Percentiles rank a stretch among this genome's conserved stretches.
Conservation (phyloP, 1,140 invertebrate species). For the Drosophila saltans region DNA sequence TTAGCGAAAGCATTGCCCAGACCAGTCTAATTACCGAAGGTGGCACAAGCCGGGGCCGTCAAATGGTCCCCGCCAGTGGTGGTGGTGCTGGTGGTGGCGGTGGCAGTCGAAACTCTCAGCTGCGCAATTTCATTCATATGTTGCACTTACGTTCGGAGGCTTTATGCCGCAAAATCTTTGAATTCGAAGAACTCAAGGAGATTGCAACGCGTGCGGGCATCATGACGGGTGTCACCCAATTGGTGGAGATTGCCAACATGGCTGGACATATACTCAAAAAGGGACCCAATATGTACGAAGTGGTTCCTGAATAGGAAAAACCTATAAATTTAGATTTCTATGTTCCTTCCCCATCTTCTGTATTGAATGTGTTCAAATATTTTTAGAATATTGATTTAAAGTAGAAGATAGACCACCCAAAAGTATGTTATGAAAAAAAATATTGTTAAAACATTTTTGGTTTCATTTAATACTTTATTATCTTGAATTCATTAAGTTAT, state of each 20-base stretch:
- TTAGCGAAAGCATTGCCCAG: slow-evolving; percentile 92
- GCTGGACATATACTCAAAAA: slow-evolving; percentile 94
- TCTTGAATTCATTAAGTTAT: slow-evolving; percentile 59
- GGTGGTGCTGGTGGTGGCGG: slow-evolving; percentile 86
- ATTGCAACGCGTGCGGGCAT: slow-evolving; percentile 88
- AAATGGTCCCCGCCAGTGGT: not conserved
- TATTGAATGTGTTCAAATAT: too few species aligned
- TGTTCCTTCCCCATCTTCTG: too few species aligned
- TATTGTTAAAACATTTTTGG: slow-evolving; percentile 37
- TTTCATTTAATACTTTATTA: slow-evolving; percentile 80
- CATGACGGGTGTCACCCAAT: slow-evolving; percentile 86
- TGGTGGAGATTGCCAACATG: slow-evolving; percentile 91
- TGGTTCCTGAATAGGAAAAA: slow-evolving; percentile 51
- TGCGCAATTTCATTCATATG: slow-evolving; percentile 90
- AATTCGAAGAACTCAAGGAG: slow-evolving; percentile 87
- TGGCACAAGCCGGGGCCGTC: slow-evolving; percentile 9
- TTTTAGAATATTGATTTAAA: not conserved
- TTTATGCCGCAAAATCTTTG: slow-evolving; percentile 89
- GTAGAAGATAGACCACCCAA: not conserved
- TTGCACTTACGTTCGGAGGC: slow-evolving; percentile 87
- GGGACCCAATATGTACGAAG: slow-evolving; percentile 89
- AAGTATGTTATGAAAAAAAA: not conserved
- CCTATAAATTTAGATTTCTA: too few species aligned
- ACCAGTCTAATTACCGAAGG: slow-evolving; percentile 86
- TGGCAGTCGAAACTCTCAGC: slow-evolving; percentile 87